Evolutionary conservation across 2,888 invertebrate genomes (phyloP).

Genomic region (Myathropa florea): DNA sequence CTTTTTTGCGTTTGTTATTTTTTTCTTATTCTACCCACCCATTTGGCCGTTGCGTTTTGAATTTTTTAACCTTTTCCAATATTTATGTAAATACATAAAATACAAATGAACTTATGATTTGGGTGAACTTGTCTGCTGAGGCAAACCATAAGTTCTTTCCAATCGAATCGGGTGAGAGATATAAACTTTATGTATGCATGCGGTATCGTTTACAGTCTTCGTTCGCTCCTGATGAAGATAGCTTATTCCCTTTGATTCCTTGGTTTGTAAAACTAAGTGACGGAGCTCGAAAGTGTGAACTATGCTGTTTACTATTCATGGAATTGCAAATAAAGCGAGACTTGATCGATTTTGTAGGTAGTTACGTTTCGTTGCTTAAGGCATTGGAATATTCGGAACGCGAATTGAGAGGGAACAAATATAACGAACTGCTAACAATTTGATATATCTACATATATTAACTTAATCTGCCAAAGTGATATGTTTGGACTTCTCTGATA

Average conservation of each 20-base stretch:
- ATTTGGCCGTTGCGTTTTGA: constrained; percentile 52
- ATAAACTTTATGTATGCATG: constrained; percentile 33
- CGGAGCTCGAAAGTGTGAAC: not conserved
- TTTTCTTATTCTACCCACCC: constrained; percentile 1
- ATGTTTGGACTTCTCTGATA: too few species aligned
- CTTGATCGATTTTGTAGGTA: too few species aligned
- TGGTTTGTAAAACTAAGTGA: not conserved
- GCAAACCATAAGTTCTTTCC: constrained; percentile 45
- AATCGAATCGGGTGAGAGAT: constrained; percentile 26
- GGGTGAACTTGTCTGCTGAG: constrained; percentile 49
- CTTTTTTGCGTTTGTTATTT: constrained; percentile 59
- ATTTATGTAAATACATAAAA: constrained; percentile 65
- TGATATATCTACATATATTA: too few species aligned
- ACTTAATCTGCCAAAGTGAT: too few species aligned
- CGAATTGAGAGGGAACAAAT: too few species aligned
- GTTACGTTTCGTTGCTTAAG: too few species aligned
- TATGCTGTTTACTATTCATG: constrained; percentile 16
- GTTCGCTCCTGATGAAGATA: not conserved
- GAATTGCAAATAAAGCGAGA: not conserved
- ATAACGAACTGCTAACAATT: too few species aligned
- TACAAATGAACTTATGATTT: constrained; percentile 67
- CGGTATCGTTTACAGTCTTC: not conserved
- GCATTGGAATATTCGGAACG: too few species aligned
- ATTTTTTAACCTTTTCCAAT: constrained; percentile 70
- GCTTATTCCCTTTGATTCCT: not conserved